phyloP scores from a whole-genome alignment of 1,140 invertebrate species.

The Danaus plexippus region DNA sequence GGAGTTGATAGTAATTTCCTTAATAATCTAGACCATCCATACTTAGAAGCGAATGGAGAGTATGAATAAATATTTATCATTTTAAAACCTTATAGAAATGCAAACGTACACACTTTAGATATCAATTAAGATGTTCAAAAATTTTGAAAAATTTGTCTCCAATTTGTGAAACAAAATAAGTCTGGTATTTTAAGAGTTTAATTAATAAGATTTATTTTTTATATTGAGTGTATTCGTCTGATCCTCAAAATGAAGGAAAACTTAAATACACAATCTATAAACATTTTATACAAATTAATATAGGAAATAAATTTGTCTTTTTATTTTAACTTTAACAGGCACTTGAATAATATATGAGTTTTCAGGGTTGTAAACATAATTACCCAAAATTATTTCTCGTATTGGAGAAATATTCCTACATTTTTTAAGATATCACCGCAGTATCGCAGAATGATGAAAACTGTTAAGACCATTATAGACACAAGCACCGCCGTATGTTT shows the following conservation, averaged over 20 bases:
- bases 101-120: too few species aligned
- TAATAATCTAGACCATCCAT: constrained; percentile 23
- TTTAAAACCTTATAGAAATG: neutral
- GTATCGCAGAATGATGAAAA: constrained; percentile 29
- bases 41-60: constrained; percentile 28
- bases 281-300: too few species aligned
- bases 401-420: constrained; percentile 31
- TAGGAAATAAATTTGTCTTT: too few species aligned
- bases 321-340: too few species aligned
- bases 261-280: too few species aligned
- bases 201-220: constrained; percentile 5
- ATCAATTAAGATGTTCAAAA: too few species aligned
- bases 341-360: neutral
- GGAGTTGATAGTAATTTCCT: constrained; percentile 27
- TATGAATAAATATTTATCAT: constrained; percentile 13
- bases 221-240: too few species aligned
- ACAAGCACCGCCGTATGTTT: constrained; percentile 23
- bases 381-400: constrained; percentile 34
- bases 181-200: neutral
- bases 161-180: too few species aligned
- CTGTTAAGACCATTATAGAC: constrained; percentile 22
- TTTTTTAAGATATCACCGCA: constrained; percentile 24
- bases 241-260: too few species aligned
- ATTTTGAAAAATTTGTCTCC: too few species aligned
- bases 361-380: constrained; percentile 30